Percentiles rank a stretch among this genome's conserved stretches.
phyloP scores from a whole-genome alignment of 2,888 invertebrate species.

The Dioctria linearis region DNA sequence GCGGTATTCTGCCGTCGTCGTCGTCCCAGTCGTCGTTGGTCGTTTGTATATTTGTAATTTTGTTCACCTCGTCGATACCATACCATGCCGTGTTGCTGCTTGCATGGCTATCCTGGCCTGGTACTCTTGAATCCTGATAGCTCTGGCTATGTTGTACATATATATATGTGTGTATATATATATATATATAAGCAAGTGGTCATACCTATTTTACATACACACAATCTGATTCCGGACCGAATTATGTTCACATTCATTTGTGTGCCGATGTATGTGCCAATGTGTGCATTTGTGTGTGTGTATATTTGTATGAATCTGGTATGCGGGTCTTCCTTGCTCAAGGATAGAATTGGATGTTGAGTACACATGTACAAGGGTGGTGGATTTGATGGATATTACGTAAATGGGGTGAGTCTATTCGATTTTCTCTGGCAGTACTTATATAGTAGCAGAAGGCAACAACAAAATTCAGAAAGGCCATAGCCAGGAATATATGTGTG shows the following conservation, averaged over 20 bases:
- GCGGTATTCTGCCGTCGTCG: slow-evolving; percentile 30
- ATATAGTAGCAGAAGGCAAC: background rate
- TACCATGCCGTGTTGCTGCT: background rate
- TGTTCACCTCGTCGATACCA: slow-evolving; percentile 27
- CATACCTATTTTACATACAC: slow-evolving; percentile 54
- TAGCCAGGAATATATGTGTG: slow-evolving; percentile 49
- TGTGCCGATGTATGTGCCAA: background rate
- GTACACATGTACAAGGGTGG: slow-evolving; percentile 54
- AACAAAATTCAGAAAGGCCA: slow-evolving; percentile 50
- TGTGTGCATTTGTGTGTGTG: slow-evolving; percentile 5
- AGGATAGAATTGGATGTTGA: slow-evolving; percentile 47
- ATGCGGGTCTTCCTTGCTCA: slow-evolving; percentile 2
- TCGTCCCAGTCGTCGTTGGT: too few relatives aligned
- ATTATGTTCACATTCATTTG: slow-evolving; percentile 40
- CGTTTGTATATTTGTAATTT: slow-evolving; percentile 39
- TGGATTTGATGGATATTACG: slow-evolving; percentile 55
- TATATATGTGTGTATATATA: slow-evolving; percentile 14
- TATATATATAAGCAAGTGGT: slow-evolving; percentile 40
- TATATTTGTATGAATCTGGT: slow-evolving; percentile 10
- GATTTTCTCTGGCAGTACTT: slow-evolving; percentile 41
- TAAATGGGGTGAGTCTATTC: slow-evolving; percentile 55
- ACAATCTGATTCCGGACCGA: slow-evolving; percentile 52
- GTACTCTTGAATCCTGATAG: slow-evolving; percentile 16
- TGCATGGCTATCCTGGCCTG: background rate
- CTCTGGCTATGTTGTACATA: slow-evolving; percentile 13